phyloP scores from a whole-genome alignment of 2,113 vertebrate species.

The Budorcas taxicolor region DNA sequence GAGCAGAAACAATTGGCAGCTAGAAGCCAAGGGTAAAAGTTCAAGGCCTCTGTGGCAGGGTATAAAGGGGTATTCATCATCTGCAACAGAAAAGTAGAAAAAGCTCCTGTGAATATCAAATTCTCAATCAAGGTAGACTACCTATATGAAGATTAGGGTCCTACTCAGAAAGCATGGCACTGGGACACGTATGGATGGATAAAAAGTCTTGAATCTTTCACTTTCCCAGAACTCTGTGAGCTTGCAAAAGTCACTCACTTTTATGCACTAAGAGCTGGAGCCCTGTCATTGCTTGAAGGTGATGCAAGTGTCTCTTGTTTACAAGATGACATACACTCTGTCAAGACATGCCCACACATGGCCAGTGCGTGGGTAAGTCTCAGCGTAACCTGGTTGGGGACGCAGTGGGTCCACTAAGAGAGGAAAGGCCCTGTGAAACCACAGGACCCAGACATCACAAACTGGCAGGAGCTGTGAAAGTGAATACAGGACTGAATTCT shows the following conservation, averaged over 20 bases:
- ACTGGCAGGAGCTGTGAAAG: background rate
- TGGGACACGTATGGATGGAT: background rate
- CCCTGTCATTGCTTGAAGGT: background rate
- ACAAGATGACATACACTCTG: background rate
- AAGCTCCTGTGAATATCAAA: background rate
- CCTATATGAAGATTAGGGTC: background rate
- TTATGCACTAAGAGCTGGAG: background rate
- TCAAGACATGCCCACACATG: background rate
- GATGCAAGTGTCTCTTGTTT: background rate
- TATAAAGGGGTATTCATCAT: background rate
- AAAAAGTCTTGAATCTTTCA: background rate
- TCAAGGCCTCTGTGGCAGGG: background rate
- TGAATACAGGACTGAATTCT: background rate
- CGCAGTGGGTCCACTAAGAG: background rate
- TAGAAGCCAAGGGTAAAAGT: background rate
- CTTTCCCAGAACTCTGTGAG: background rate
- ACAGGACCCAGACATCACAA: background rate
- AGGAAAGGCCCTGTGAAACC: background rate
- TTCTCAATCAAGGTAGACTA: background rate
- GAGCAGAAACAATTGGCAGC: background rate
- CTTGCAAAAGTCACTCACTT: background rate
- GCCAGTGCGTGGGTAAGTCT: background rate
- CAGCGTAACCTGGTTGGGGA: rapidly evolving
- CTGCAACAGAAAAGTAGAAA: background rate
- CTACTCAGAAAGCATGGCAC: background rate